Percentiles rank a stretch among this genome's conserved stretches.
phyloP scores from a whole-genome alignment of 2,113 vertebrate species.

The Pontoporia blainvillei region DNA sequence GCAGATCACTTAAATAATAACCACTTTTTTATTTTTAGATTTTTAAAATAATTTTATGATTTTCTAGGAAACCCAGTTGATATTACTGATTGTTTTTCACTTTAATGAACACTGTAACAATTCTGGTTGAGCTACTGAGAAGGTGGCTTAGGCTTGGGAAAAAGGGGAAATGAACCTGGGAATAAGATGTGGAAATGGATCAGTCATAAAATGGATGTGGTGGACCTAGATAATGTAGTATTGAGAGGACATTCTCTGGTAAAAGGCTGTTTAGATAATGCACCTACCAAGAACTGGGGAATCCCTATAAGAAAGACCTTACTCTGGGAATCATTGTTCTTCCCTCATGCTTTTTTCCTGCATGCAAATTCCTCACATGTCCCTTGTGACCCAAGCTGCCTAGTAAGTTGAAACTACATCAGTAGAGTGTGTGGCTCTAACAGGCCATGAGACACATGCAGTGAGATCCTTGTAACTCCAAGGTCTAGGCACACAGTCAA shows the following conservation, averaged over 20 bases:
- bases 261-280: background rate
- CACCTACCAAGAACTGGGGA: background rate
- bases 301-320: background rate
- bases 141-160: background rate
- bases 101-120: background rate
- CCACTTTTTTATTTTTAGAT: background rate
- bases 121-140: background rate
- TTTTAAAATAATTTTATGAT: background rate
- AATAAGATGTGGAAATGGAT: background rate
- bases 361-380: background rate
- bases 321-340: background rate
- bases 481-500: background rate
- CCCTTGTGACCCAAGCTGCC: background rate
- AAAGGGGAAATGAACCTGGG: background rate
- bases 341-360: background rate
- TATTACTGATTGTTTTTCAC: background rate
- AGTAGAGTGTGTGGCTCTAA: background rate
- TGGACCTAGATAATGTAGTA: background rate
- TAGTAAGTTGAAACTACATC: background rate
- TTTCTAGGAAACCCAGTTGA: background rate
- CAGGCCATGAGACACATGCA: background rate
- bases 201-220: background rate
- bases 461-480: background rate
- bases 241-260: too few relatives aligned
- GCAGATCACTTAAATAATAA: background rate